These are phyloP conservation scores for Acrossocheilus wenchowensis DNA, from an alignment of 2,797 vertebrate species.

Conservation along the genomic window DNA sequence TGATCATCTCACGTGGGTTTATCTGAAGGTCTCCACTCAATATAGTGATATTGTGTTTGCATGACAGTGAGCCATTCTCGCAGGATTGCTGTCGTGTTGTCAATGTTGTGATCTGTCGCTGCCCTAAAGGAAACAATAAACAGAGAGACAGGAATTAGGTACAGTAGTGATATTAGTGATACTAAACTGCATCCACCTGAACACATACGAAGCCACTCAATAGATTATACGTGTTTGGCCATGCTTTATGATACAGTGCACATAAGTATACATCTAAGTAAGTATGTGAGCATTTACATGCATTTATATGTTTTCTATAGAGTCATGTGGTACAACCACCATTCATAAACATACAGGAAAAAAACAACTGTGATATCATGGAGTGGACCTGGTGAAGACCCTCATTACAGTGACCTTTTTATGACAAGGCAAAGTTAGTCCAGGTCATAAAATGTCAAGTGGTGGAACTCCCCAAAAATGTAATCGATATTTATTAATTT, in stretches of 20 bases:
- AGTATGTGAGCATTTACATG: background rate
- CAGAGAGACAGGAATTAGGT: background rate
- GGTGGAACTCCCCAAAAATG: background rate
- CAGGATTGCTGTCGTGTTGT: constrained; percentile 89
- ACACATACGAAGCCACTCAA: background rate
- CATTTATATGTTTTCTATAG: background rate
- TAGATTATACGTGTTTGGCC: background rate
- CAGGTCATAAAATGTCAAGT: constrained; percentile 1
- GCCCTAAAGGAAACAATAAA: constrained; percentile 77
- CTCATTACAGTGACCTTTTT: background rate
- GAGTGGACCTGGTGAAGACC: background rate
- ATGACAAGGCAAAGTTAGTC: background rate
- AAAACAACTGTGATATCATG: background rate
- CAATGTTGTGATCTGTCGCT: constrained; percentile 91
- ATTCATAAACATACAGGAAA: background rate
- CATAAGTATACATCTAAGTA: background rate
- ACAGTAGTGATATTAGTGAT: background rate
- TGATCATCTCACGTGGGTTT: constrained; percentile 81
- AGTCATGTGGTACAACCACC: background rate
- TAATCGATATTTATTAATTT: no score
- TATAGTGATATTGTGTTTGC: constrained; percentile 84
- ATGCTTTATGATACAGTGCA: background rate
- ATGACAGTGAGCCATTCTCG: constrained; percentile 88
- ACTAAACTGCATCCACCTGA: background rate
- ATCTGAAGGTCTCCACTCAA: constrained; percentile 88